Evolutionary conservation across 2,797 vertebrate species (phyloP), one percentile per base, ranked within the genome.

Genomic region (Danio choprae): DNA sequence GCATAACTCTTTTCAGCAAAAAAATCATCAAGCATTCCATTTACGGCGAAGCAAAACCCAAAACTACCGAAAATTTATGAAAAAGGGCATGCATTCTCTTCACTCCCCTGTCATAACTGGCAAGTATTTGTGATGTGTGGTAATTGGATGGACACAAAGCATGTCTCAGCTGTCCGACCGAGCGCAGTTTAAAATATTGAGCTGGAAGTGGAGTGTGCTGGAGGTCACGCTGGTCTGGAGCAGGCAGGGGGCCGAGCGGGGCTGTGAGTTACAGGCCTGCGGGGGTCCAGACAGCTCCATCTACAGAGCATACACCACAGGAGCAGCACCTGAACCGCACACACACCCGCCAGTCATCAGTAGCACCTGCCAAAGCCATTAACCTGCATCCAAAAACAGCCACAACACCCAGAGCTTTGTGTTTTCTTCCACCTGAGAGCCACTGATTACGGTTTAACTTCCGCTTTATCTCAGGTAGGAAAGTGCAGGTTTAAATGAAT

Each of bases 61-160:
- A 6, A 44, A 55, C 18, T 65, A 4, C 15, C 36, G 4, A 68
- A 38, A 51, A 8, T 62, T 5, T 55, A 53, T 20, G 12, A 71
- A 55, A 18, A 41, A 53, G 8, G 0, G 12, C 46, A 63, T 51
- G 16, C 40, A 58, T 18, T 20, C 22, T 48, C 43, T n/a, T 9
- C 40, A 18, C 62, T 46, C 56, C 38, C n/a, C 43, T 58, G 75
- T 50, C 51, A 77, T 69, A 68, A 67, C 51, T 43, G 84, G 84
- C 48, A 88, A 76, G 83, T 51, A 72, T 46, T 84, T 69, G 43
- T 82, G 74, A 82, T 79, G 75, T 78, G 62, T 53, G 69, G 41
- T 84, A 84, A 77, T 77, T 75, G 56, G 83, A 83, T 60, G 46
- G 62, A 36, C 43, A 68, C 58, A 73, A 44, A 41, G 76, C 69